Evolutionary conservation across 2,888 invertebrate genomes (phyloP).

Genomic region (Byasa hedistus): DNA sequence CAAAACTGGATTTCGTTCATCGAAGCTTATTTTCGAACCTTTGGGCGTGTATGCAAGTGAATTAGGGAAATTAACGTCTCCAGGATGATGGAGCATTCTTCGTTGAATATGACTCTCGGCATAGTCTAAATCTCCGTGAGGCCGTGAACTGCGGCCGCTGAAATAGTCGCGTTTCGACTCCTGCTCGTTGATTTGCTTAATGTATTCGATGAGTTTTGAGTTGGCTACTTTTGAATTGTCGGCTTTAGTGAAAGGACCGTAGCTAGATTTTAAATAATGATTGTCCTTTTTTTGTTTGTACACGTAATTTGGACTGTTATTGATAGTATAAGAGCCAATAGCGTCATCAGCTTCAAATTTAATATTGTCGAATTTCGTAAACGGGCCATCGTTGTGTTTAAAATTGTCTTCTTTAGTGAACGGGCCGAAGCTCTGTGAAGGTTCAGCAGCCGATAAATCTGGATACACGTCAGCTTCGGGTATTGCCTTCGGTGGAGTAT

Average conservation of each 20-base stretch:
- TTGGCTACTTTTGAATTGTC: slow-evolving; percentile 81
- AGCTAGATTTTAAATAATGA: slow-evolving; percentile 68
- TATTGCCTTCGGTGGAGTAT: slow-evolving; percentile 82
- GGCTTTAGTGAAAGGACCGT: slow-evolving; percentile 82
- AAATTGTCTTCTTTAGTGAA: slow-evolving; percentile 83
- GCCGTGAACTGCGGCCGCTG: slow-evolving; percentile 73
- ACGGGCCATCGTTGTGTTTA: slow-evolving; percentile 78
- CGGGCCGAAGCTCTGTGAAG: slow-evolving; percentile 75
- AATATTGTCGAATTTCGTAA: slow-evolving; percentile 81
- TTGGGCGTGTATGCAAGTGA: slow-evolving; percentile 83
- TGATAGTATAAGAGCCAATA: slow-evolving; percentile 39
- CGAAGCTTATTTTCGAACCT: slow-evolving; percentile 81
- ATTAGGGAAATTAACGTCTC: slow-evolving; percentile 82
- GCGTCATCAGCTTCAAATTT: slow-evolving; percentile 64
- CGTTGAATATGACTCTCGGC: slow-evolving; percentile 83
- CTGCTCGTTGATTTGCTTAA: slow-evolving; percentile 83
- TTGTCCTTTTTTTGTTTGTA: slow-evolving; percentile 71
- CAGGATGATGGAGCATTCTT: slow-evolving; percentile 85
- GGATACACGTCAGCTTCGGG: slow-evolving; percentile 80
- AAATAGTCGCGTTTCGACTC: slow-evolving; percentile 82
- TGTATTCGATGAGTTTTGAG: slow-evolving; percentile 82
- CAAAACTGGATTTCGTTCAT: slow-evolving; percentile 86
- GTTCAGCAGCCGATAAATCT: slow-evolving; percentile 48
- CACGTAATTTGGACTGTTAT: slow-evolving; percentile 52
- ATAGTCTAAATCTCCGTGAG: slow-evolving; percentile 70